Base-by-base conservation (phyloP, 1,140 invertebrate genomes). In the Bursaphelenchus mucronatus region DNA sequence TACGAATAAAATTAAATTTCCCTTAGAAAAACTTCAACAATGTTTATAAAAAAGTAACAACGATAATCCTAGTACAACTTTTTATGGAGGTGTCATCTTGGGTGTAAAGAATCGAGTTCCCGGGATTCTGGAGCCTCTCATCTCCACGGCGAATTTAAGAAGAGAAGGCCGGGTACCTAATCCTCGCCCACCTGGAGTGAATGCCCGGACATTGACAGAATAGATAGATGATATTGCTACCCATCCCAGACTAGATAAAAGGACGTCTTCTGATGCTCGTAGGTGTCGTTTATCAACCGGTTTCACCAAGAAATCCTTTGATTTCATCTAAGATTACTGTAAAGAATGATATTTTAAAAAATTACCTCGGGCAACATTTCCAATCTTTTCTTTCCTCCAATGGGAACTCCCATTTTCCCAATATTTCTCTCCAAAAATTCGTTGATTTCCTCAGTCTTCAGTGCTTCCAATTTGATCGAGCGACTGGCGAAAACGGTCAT, bases 161-260 rank as follows among this genome's bases (percentile, higher is more conserved):
- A 74, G 17, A n/a, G 71, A 69, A 15, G 63, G 52, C n/a, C 54
- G 50, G 9, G 45, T 40, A 15, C 30, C 6, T 30, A 74, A 43
- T n/a, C 71, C 71, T 21, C 67, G 66, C 5, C 63, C 71, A 30
- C 21, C 66, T 4, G 71, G 71, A 17, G 74, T 74, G 57, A 43
- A 63, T 17, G 64, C 74, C n/a, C 46, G 21, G 15, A 59, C 11
- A 1, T 15, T 17, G 57, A 43, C 57, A 39, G 41, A 30, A 44
- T 59, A 39, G 40, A n/a, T 11, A 10, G 74, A 68, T 10, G 74
- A 66, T 40, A 74, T 17, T 17, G 51, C 40, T 8, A 71, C 69
- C 71, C 71, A 74, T n/a, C 71, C 71, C 40, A 74, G 63, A n/a
- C 68, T 67, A 47, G 71, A 76, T n/a, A 74, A 56, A 43, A 73